Percentiles rank a stretch among this genome's conserved stretches.
phyloP scores from a whole-genome alignment of 2,113 vertebrate genomes.

The Leucosticte australis region DNA sequence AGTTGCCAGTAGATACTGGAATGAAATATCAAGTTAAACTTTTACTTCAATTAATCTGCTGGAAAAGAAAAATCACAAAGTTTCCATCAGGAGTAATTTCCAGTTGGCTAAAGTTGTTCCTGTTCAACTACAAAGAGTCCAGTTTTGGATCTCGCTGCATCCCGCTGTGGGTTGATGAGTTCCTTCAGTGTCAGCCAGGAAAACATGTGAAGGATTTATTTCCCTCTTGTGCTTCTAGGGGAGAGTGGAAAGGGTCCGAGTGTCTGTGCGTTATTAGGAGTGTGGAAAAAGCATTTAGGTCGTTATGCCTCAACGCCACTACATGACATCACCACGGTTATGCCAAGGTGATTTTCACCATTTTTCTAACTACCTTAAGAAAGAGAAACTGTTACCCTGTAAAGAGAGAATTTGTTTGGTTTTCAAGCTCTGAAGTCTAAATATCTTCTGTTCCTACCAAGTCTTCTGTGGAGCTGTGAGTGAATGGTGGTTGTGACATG shows the following conservation, averaged over 20 bases:
- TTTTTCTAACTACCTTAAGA: not conserved
- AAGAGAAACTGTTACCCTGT: not conserved
- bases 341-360: not conserved
- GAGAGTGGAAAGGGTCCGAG: not conserved
- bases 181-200: not conserved
- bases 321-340: not conserved
- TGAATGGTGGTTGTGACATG: not conserved
- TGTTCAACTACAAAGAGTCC: constrained; percentile 36
- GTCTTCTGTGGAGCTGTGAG: not conserved
- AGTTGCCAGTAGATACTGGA: constrained; percentile 7
- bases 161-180: not conserved
- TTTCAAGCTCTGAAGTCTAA: not conserved
- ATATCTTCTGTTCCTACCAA: not conserved
- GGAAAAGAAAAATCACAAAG: constrained; percentile 16
- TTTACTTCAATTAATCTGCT: constrained; percentile 30
- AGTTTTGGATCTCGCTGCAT: constrained; percentile 19
- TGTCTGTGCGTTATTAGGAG: not conserved
- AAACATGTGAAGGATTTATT: not conserved
- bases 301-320: not conserved
- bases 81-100: constrained; percentile 38
- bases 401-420: not conserved
- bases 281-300: not conserved
- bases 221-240: not conserved
- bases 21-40: constrained; percentile 28
- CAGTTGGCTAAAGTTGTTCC: constrained; percentile 10